Evolutionary conservation across 2,888 invertebrate species (phyloP).

Genomic region (Urechis unicinctus): DNA sequence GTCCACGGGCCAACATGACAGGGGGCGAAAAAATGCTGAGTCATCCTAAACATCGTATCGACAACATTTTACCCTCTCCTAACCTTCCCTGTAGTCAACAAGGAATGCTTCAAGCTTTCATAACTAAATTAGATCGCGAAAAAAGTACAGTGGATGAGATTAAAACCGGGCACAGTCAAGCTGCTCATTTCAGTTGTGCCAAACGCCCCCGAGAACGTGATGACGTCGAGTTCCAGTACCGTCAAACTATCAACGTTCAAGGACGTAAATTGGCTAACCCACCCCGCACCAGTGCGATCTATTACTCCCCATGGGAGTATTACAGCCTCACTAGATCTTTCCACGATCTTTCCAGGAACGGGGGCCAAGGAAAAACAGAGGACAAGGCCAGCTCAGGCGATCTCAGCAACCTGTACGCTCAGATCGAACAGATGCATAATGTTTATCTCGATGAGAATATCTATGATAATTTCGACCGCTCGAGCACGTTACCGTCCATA

Average conservation of each 20-base stretch:
- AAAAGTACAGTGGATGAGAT: slow-evolving; percentile 8
- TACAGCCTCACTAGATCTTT: too few relatives aligned
- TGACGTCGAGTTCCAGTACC: neutral
- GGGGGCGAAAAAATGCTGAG: neutral
- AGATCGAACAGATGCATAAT: neutral
- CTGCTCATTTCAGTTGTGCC: too few relatives aligned
- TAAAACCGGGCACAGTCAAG: neutral
- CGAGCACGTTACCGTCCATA: slow-evolving; percentile 11
- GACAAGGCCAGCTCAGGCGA: too few relatives aligned
- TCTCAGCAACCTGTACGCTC: neutral
- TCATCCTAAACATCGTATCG: neutral
- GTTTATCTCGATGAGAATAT: slow-evolving; percentile 9
- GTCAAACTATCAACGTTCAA: neutral
- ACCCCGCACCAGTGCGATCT: neutral
- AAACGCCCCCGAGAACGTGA: too few relatives aligned
- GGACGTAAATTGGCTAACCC: neutral
- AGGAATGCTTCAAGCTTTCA: slow-evolving; percentile 1
- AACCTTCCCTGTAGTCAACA: too few relatives aligned
- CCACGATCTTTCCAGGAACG: too few relatives aligned
- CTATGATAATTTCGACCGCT: slow-evolving; percentile 11
- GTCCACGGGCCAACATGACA: neutral
- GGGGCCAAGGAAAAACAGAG: too few relatives aligned
- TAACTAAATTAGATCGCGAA: slow-evolving; percentile 8
- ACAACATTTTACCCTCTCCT: neutral
- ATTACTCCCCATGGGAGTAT: neutral